phyloP scores from a whole-genome alignment of 2,797 vertebrate species.

The Uromys caudimaculatus region DNA sequence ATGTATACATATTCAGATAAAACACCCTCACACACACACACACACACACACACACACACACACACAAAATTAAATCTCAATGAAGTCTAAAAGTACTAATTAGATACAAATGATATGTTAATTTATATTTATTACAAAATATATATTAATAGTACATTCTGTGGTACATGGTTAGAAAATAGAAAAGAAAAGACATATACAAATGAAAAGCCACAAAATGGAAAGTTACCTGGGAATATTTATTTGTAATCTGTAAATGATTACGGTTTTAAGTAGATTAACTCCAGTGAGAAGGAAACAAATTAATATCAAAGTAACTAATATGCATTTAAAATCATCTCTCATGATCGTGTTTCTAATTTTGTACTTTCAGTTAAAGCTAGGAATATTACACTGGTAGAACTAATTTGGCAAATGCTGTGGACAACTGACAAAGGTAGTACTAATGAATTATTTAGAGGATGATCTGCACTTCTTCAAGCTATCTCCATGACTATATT shows the following conservation, averaged over 20 bases:
- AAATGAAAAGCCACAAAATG: not conserved
- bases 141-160: not conserved
- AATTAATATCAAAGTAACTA: not conserved
- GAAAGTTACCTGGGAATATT: not conserved
- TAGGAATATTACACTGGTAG: not conserved
- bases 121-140: not conserved
- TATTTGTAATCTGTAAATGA: not conserved
- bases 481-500: not conserved
- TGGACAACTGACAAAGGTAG: not conserved
- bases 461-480: not conserved
- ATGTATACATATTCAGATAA: not conserved
- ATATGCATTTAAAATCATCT: not conserved
- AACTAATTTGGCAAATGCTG: not conserved
- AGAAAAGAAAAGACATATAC: not conserved
- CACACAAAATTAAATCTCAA: not conserved
- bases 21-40: not conserved
- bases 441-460: not conserved
- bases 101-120: not conserved
- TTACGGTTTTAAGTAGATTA: not conserved
- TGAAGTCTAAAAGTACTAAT: not conserved
- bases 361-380: not conserved
- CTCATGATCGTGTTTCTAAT: not conserved
- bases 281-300: not conserved
- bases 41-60: too few relatives aligned
- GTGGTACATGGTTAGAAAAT: not conserved